These are phyloP conservation scores for Acronicta alni DNA, from an alignment of 2,888 invertebrate genomes.

Conservation along the genomic window DNA sequence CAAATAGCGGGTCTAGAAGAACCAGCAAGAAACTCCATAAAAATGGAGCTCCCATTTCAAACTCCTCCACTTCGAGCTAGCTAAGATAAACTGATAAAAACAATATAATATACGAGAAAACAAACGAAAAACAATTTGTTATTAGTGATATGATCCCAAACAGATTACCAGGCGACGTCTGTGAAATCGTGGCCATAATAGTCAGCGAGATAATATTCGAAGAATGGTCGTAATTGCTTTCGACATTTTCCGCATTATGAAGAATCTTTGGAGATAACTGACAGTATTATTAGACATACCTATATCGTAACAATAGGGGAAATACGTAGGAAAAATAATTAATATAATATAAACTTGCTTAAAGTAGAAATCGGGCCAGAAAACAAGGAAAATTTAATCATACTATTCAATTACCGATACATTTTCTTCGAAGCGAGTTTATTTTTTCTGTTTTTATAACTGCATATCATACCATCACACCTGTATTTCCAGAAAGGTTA, in stretches of 20 bases:
- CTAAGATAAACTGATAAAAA: neutral
- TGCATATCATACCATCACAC: no score
- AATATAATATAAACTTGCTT: neutral
- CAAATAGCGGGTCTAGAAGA: no score
- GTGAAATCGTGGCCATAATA: constrained; percentile 10
- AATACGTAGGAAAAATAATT: no score
- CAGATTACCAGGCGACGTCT: constrained; percentile 8
- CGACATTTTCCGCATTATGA: constrained; percentile 8
- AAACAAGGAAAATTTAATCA: no score
- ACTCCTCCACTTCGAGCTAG: constrained; percentile 2
- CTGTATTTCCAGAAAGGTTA: no score
- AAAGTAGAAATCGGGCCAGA: no score
- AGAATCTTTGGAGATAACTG: neutral
- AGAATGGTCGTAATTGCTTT: neutral
- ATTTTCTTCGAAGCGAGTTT: no score
- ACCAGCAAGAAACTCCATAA: no score
- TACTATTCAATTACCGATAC: no score
- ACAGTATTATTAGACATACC: neutral
- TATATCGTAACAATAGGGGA: no score
- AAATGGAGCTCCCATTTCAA: no score
- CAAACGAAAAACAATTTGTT: constrained; percentile 22
- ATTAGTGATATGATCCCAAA: constrained; percentile 25
- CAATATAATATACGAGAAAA: constrained; percentile 21
- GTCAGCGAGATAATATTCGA: constrained; percentile 1
- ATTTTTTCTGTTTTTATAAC: no score